Evolutionary conservation across 2,113 vertebrate species (phyloP).

Genomic region (Spea bombifrons): DNA sequence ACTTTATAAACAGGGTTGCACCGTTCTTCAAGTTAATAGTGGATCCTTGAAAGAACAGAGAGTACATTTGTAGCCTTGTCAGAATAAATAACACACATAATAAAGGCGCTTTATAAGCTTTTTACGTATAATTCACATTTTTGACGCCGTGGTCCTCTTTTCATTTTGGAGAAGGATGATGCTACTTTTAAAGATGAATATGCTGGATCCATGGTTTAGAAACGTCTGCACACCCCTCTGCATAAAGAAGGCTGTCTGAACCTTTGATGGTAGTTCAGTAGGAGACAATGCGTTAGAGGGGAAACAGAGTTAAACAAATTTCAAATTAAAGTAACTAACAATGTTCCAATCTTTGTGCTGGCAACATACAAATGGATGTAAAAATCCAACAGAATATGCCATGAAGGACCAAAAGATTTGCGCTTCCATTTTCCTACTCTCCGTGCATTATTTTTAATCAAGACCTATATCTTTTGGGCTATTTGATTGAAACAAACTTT

Average conservation of each 20-base stretch:
- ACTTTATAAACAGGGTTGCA: constrained; percentile 38
- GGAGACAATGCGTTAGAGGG: background rate
- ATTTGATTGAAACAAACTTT: too few relatives aligned
- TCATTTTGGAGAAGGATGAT: constrained; percentile 6
- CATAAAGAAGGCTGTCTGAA: background rate
- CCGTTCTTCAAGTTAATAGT: constrained; percentile 38
- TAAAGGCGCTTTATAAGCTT: constrained; percentile 36
- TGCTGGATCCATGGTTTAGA: background rate
- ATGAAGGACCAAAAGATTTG: too few relatives aligned
- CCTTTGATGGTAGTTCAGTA: background rate
- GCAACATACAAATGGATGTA: too few relatives aligned
- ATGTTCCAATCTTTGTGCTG: too few relatives aligned
- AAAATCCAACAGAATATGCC: too few relatives aligned
- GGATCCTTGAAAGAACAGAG: constrained; percentile 24
- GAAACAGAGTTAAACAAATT: background rate
- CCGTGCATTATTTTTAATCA: too few relatives aligned
- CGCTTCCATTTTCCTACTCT: too few relatives aligned
- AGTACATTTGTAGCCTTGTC: constrained; percentile 40
- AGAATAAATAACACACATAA: constrained; percentile 41
- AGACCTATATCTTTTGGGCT: too few relatives aligned
- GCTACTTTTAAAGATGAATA: constrained; percentile 12
- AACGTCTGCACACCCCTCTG: background rate
- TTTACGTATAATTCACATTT: constrained; percentile 19
- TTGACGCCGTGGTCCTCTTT: background rate
- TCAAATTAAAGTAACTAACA: too few relatives aligned